Evolutionary conservation across 2,888 invertebrate genomes (phyloP).

Genomic region (Glyphotaelius pellucidus): DNA sequence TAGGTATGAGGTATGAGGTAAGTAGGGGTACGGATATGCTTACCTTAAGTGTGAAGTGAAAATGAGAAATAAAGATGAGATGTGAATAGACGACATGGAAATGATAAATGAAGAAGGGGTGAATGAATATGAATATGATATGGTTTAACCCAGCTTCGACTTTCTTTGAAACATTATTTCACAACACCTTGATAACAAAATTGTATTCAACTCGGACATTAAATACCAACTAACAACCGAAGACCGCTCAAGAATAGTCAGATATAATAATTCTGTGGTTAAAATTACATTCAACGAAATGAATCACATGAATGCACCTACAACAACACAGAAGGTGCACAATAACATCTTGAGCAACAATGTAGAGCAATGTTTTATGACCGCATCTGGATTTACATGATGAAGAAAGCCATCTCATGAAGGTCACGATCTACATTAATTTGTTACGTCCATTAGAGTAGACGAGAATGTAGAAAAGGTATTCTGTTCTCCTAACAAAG

Average conservation of each 20-base stretch:
- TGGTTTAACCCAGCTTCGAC: not conserved
- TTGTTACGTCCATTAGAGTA: not conserved
- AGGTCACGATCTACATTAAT: conserved; percentile 6
- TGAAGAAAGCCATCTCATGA: conserved; percentile 8
- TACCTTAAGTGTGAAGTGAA: no score
- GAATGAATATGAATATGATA: not conserved
- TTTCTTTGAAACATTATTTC: not conserved
- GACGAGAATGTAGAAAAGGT: not conserved
- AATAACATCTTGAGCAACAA: not conserved
- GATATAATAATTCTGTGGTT: not conserved
- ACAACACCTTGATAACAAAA: not conserved
- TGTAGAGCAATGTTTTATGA: conserved; percentile 2
- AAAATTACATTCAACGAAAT: not conserved
- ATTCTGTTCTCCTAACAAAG: not conserved
- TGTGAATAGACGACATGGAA: not conserved
- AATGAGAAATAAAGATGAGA: not conserved
- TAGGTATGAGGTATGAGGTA: no score
- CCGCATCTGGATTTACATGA: not conserved
- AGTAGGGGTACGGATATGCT: no score
- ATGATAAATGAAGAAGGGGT: not conserved
- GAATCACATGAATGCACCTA: not conserved
- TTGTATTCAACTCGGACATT: not conserved
- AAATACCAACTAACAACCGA: not conserved
- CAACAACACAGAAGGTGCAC: not conserved
- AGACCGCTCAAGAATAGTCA: not conserved